Conservation (phyloP, 92 coral and sea anemone species). For the Chrysogorgia sp. region DNA sequence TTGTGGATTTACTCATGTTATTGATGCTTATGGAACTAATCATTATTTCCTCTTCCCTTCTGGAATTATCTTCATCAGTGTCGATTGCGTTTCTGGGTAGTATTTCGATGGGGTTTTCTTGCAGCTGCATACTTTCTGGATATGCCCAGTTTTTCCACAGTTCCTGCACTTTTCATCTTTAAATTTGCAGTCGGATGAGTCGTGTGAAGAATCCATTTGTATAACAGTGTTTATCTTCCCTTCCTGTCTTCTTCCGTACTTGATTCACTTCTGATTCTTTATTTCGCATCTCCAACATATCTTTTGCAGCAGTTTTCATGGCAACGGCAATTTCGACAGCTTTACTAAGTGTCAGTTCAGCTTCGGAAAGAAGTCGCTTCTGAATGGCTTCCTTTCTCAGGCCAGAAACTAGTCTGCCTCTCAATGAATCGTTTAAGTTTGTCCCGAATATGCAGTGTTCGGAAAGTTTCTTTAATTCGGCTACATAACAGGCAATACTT, state of each 20-base stretch:
- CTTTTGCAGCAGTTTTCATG: conserved; percentile 58
- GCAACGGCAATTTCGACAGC: conserved; percentile 45
- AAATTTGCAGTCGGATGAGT: conserved; percentile 1
- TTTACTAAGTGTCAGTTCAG: conserved; percentile 29
- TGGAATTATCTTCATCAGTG: conserved; percentile 3
- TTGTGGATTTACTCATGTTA: too few species aligned
- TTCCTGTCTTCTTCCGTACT: conserved; percentile 2
- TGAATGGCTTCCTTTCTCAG: conserved; percentile 43
- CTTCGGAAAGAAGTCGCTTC: conserved; percentile 50
- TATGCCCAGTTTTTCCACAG: conserved; percentile 5
- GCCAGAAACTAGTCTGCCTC: conserved; percentile 59
- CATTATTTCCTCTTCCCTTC: conserved; percentile 34
- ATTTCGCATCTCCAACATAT: conserved; percentile 27
- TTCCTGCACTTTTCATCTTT: conserved; percentile 2
- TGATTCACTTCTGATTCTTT: conserved; percentile 5
- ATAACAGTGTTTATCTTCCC: background rate
- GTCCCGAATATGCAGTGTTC: too few species aligned
- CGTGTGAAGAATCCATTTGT: background rate
- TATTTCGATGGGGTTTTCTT: background rate
- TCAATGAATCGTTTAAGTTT: conserved; percentile 49
- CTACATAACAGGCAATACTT: conserved; percentile 49
- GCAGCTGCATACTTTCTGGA: conserved; percentile 32
- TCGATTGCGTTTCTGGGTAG: conserved; percentile 10
- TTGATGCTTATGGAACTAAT: too few species aligned
- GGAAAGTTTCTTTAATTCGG: too few species aligned